phyloP scores from a whole-genome alignment of 2,797 vertebrate species.

The Enteromius afrohamiltoni region DNA sequence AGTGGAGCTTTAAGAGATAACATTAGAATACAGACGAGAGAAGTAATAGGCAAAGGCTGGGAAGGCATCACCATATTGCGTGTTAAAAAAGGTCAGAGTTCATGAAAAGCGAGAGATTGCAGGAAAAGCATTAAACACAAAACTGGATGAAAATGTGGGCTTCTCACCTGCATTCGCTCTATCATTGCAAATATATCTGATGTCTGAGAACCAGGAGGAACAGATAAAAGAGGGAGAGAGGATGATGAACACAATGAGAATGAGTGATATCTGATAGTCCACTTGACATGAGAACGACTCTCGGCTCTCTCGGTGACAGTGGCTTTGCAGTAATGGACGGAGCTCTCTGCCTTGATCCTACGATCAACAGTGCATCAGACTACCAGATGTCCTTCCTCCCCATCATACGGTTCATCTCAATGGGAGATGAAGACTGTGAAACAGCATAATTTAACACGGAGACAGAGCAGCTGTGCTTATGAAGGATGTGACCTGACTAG shows the following conservation, averaged over 20 bases:
- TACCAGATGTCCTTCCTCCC: conserved; percentile 12
- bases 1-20: neutral
- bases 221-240: conserved; percentile 87
- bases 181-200: conserved; percentile 93
- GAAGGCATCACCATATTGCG: conserved; percentile 34
- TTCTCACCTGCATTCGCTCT: conserved; percentile 93
- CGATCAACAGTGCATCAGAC: conserved; percentile 25
- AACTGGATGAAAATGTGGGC: conserved; percentile 60
- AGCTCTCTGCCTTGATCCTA: conserved; percentile 1
- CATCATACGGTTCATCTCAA: conserved; percentile 6
- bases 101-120: conserved; percentile 33
- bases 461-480: conserved; percentile 41
- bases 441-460: conserved; percentile 22
- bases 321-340: conserved; percentile 14
- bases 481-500: conserved; percentile 25
- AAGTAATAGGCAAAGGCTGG: neutral
- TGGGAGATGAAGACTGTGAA: conserved; percentile 37
- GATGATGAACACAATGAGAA: conserved; percentile 74
- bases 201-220: conserved; percentile 79
- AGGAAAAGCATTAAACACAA: conserved; percentile 12
- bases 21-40: conserved; percentile 9
- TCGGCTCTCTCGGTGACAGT: neutral
- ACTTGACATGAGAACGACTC: conserved; percentile 2
- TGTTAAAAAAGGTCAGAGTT: conserved; percentile 8
- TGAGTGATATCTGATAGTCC: conserved; percentile 42